These are phyloP conservation scores for Mycalesis mineus DNA, from an alignment of 2,888 invertebrate species.

Conservation along the genomic window DNA sequence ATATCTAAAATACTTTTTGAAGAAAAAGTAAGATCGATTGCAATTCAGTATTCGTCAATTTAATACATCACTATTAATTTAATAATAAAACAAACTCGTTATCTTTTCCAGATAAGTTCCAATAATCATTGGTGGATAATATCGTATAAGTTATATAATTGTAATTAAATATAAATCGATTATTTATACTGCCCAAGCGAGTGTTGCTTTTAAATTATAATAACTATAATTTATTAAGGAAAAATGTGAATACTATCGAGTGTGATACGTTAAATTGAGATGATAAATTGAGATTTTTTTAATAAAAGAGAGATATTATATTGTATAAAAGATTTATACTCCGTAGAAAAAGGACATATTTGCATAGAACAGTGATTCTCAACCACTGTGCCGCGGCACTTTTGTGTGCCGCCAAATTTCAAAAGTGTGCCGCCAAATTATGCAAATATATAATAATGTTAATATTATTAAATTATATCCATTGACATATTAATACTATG, in stretches of 20 bases:
- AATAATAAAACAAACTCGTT: neutral
- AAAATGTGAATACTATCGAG: constrained; percentile 11
- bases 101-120: constrained; percentile 13
- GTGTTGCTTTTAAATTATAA: constrained; percentile 19
- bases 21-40: too few species aligned
- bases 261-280: constrained; percentile 10
- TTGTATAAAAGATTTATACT: neutral
- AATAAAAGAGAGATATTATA: neutral
- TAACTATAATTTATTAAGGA: constrained; percentile 16
- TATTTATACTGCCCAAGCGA: constrained; percentile 26
- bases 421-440: too few species aligned
- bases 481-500: too few species aligned
- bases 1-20: too few species aligned
- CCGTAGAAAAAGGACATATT: too few species aligned
- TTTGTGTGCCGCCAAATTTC: too few species aligned
- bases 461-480: too few species aligned
- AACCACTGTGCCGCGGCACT: too few species aligned
- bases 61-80: too few species aligned
- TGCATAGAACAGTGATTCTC: too few species aligned
- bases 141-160: constrained; percentile 10
- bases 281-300: constrained; percentile 12
- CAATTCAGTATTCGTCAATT: too few species aligned
- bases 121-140: constrained; percentile 12
- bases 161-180: constrained; percentile 14
- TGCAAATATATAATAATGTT: too few species aligned